Percentiles rank a stretch among this genome's conserved stretches.
Evolutionary conservation across 2,888 invertebrate species (phyloP).

Genomic region (Eumacrocentrus americanus): DNA sequence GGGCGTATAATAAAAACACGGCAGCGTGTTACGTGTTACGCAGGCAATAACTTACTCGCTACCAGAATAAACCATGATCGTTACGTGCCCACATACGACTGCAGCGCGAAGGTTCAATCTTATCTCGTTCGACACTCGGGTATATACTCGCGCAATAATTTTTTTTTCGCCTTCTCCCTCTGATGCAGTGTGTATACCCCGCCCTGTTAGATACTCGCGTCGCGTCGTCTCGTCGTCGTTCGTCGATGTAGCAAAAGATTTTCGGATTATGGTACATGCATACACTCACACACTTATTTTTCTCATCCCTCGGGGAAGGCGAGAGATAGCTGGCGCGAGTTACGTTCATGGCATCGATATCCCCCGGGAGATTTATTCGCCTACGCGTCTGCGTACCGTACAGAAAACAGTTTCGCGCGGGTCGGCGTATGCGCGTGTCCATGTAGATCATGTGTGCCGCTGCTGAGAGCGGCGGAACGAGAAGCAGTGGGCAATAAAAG

Average conservation of each 20-base stretch:
- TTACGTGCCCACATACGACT: slow-evolving; percentile 29
- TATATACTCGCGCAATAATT: slow-evolving; percentile 14
- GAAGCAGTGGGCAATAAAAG: too few relatives aligned
- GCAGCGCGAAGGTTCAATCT: slow-evolving; percentile 29
- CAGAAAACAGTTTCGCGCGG: slow-evolving; percentile 17
- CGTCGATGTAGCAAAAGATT: slow-evolving; percentile 23
- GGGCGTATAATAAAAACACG: slow-evolving; percentile 19
- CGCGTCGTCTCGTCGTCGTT: slow-evolving; percentile 12
- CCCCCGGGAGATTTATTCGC: slow-evolving; percentile 25
- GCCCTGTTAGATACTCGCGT: slow-evolving; percentile 1
- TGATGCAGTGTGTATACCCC: background rate
- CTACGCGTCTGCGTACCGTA: slow-evolving; percentile 19
- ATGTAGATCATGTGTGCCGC: too few relatives aligned
- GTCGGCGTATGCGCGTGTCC: slow-evolving; percentile 18
- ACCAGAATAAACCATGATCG: slow-evolving; percentile 33
- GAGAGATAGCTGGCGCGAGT: slow-evolving; percentile 24
- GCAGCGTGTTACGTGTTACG: slow-evolving; percentile 28
- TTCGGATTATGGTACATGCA: slow-evolving; percentile 21
- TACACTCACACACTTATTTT: background rate
- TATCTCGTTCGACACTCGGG: slow-evolving; percentile 27
- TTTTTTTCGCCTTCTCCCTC: slow-evolving; percentile 6
- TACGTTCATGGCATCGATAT: slow-evolving; percentile 28
- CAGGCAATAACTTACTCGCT: slow-evolving; percentile 31
- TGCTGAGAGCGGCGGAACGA: too few relatives aligned
- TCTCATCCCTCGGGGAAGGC: slow-evolving; percentile 1